Evolutionary conservation across 2,797 vertebrate species (phyloP), one percentile per base, ranked within the genome.

Genomic region (Malurus splendens): DNA sequence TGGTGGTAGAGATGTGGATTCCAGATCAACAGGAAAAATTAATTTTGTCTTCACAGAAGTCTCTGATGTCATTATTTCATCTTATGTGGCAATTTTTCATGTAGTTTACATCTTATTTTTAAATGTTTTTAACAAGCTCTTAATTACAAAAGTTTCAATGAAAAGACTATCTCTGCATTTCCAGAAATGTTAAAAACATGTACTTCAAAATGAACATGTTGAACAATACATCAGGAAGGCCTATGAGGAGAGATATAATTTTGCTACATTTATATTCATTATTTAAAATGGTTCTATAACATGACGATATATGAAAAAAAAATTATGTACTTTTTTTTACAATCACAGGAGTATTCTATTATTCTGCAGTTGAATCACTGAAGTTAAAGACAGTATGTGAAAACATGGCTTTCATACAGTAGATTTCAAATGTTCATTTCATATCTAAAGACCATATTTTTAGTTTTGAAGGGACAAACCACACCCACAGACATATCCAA

Each of bases 31-130:
- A 62, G n/a, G 9, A 77, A 92, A 57, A 81, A 45, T 14, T 55
- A 1, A 39, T 71, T 84, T 50, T 59, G 18, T 39, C 45, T 78
- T 78, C 47, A 38, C 20, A 50, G 11, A 90, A 62, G 41, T 45
- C 23, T 54, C 41, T 24, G 57, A 41, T n/a, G 11, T 28, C 51
- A 64, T 22, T 44, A 72, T 48, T 51, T 68, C 38, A 86, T 42
- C 12, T 11, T 12, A 27, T 0, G 0, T 38, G 16, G 68, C 12
- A 36, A 2, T 15, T 41, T 80, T 76, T 60, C 36, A 23, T 57
- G 52, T 57, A 57, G 14, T 45, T 82, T 51, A 51, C 27, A 39
- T 38, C 44, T 61, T 73, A 19, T 7, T 54, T 84, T 74, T 45
- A 75, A 38, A 17, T 14, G 2, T 20, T 65, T 65, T 41, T 32